phyloP scores from a whole-genome alignment of 1,140 invertebrate species.

The Drosophila repletoides region DNA sequence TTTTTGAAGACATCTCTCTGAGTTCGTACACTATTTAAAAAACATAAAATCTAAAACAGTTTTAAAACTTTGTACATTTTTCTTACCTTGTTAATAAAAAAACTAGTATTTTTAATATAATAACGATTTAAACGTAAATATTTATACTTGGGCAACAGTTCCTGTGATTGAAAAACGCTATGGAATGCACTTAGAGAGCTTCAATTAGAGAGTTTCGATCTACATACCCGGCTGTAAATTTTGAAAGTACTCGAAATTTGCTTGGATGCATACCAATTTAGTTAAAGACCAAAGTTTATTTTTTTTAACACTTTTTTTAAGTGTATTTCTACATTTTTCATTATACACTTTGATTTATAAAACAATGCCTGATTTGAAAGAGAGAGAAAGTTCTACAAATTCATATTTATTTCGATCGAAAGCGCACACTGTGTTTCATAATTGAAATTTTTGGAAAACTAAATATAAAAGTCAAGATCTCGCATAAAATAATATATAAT shows the following conservation, averaged over 20 bases:
- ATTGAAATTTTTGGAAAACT: too few relatives aligned
- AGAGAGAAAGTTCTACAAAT: background rate
- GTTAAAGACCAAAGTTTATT: background rate
- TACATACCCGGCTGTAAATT: conserved; percentile 13
- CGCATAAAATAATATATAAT: too few relatives aligned
- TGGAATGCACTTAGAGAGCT: background rate
- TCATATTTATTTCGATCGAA: too few relatives aligned
- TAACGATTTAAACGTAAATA: background rate
- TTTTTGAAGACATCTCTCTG: too few relatives aligned
- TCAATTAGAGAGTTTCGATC: background rate
- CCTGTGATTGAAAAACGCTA: background rate
- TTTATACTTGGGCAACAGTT: background rate
- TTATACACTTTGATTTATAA: conserved; percentile 1
- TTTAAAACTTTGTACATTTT: too few relatives aligned
- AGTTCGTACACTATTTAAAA: too few relatives aligned
- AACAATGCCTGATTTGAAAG: background rate
- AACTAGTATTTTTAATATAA: too few relatives aligned
- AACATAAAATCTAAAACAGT: too few relatives aligned
- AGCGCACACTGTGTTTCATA: too few relatives aligned
- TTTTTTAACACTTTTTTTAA: background rate
- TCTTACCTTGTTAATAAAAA: too few relatives aligned
- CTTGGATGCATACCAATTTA: conserved; percentile 24
- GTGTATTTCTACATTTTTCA: background rate
- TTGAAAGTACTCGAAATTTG: conserved; percentile 30
- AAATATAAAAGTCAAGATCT: too few relatives aligned